Base-by-base conservation (phyloP, 2,888 invertebrate species). In the Zhuqinia jingwanae region DNA sequence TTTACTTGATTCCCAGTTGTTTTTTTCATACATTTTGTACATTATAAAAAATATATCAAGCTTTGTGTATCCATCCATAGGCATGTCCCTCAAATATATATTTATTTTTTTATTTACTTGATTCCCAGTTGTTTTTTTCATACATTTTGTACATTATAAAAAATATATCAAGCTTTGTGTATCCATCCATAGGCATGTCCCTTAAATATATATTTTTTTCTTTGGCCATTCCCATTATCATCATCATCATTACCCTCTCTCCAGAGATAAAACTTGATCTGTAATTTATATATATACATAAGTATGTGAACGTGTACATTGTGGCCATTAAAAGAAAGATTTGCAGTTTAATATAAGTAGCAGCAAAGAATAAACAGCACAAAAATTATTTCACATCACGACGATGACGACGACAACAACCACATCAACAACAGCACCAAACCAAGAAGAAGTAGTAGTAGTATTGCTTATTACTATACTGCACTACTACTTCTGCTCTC, bases 281-380 rank as follows among this genome's bases (percentile, higher is more conserved):
- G 63, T 65, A 83, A 83, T 83, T 82, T 76, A 75, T 77, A 83
- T 83, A 65, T 76, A 83, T 83, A 75, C 68, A 83, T 83, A 65
- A 76, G 76, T 83, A 83, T 76, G 83, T 22, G 63, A 50, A 30
- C 47, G 47, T 25, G 50, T 68, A 70, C 45, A 45, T 22, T 63
- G 20, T 78, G 22, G 36, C 20, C 65, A 20, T 80, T 70, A 47
- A 56, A 75, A 36, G n/a, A 75, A 45, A 70, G 50, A 75, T 22
- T 73, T 73, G 50, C 75, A 36, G 30, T 17, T n/a, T n/a, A 50
- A 58, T 15, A 63, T 20, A 17, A 27, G 27, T 27, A 17, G 22
- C 17, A 45, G 73, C 50, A 53, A 50, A 13, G 22, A 25, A n/a
- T 13, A n/a, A n/a, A n/a, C n/a, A n/a, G n/a, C 15, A 47, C n/a